These are phyloP conservation scores for Ancistrus triradiatus DNA, from an alignment of 2,113 vertebrate species.

Conservation along the genomic window DNA sequence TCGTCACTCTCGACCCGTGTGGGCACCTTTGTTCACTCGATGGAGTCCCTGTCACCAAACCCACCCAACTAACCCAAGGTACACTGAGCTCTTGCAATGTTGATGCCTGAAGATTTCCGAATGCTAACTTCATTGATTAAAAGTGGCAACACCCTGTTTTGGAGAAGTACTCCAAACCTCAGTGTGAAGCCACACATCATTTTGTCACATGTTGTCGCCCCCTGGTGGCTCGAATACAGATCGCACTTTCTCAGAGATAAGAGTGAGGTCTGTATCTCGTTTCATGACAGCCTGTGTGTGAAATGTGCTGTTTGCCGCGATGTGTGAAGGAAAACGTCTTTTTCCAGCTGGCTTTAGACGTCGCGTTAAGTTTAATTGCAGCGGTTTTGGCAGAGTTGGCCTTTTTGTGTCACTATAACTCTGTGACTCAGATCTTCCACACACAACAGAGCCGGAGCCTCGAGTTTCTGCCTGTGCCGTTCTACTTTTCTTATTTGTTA, in stretches of 20 bases:
- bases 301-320: neutral
- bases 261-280: neutral
- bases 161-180: too few species aligned
- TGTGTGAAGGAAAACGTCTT: too few species aligned
- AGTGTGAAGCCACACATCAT: too few species aligned
- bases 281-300: neutral
- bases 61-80: constrained; percentile 75
- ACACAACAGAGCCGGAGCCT: constrained; percentile 7
- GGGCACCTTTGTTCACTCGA: constrained; percentile 72
- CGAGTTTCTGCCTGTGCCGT: constrained; percentile 1
- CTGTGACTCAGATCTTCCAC: constrained; percentile 58
- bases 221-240: constrained; percentile 16
- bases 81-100: constrained; percentile 16
- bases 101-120: too few species aligned
- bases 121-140: neutral
- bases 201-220: constrained; percentile 24
- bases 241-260: neutral
- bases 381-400: constrained; percentile 23
- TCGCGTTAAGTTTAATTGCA: constrained; percentile 21
- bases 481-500: constrained; percentile 18
- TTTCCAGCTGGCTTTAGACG: constrained; percentile 23
- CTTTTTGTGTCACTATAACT: constrained; percentile 8
- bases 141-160: too few species aligned
- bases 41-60: constrained; percentile 64
- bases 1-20: constrained; percentile 74